A percentile compares a stretch with the other conserved stretches of the same genome.
Evolutionary conservation across 2,888 invertebrate species (phyloP).

Genomic region (Osedax fenrisi): DNA sequence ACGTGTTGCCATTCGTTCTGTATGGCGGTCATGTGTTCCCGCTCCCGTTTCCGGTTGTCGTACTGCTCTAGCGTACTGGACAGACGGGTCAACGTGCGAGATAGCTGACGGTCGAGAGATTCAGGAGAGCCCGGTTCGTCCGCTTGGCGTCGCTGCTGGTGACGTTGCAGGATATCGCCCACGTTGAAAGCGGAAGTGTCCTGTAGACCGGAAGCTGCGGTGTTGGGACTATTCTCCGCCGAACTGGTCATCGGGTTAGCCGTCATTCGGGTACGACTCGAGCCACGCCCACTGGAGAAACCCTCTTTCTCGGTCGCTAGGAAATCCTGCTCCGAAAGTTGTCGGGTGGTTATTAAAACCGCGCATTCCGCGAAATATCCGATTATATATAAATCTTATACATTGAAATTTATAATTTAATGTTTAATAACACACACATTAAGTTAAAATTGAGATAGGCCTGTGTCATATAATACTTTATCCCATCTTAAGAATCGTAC

Average conservation of each 20-base stretch:
- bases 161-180: background rate
- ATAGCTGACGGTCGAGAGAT: conserved; percentile 59
- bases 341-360: too few species aligned
- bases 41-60: conserved; percentile 65
- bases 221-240: conserved; percentile 35
- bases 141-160: background rate
- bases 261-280: too few species aligned
- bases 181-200: conserved; percentile 35
- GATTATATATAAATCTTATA: too few species aligned
- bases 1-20: conserved; percentile 65
- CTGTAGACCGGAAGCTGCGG: conserved; percentile 40
- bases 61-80: conserved; percentile 67
- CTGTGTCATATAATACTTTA: too few species aligned
- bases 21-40: conserved; percentile 66
- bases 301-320: background rate
- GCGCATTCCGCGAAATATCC: too few species aligned
- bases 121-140: conserved; percentile 32
- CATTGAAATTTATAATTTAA: too few species aligned
- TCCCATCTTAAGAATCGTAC: too few species aligned
- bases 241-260: background rate
- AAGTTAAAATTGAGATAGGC: too few species aligned
- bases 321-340: background rate
- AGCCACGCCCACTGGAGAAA: background rate
- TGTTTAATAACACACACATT: too few species aligned
- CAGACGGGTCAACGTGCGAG: conserved; percentile 60